Base-by-base conservation (phyloP, 1,140 invertebrate species). In the Anastrepha ludens region DNA sequence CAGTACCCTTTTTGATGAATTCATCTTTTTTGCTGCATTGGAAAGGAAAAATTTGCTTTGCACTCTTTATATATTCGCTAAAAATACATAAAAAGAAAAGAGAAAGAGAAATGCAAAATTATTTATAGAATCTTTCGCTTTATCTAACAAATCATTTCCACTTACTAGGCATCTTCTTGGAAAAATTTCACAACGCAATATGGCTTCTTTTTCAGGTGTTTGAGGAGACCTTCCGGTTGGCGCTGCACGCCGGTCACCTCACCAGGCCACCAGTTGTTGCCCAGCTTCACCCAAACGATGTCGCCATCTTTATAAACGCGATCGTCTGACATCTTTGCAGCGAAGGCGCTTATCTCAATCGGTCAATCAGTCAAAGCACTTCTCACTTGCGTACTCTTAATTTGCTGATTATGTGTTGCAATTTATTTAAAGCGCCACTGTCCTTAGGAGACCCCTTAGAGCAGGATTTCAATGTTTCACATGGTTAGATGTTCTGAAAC, bases 151-250 rank as follows among this genome's bases (percentile, higher is more conserved):
- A 58, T n/a, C 17, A 50, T 65, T 86, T 44, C 64, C 88, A 95
- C 96, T 96, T 95, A 97, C 97, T 95, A 97, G 88, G 95, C 94
- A 89, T 96, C 95, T 93, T 97, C 97, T 92, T 97, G 95, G 92
- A 97, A 97, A 93, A 97, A 97, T 90, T 96, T 96, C 13, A 97
- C 97, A 91, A 96, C 95, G 64, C 96, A 96, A 88, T 97, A 95
- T 2, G 96, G 95, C 59, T 95, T 94, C 90, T 96, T 96, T 88
- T 95, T 95, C 90, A 95, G 93, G 87, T 96, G 95, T 88, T 95
- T 94, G 86, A 96, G 94, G 86, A 96, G 94, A 89, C 95, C 95
- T 86, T 94, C 94, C 1, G 95, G 95, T 70, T 96, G 93, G 91
- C 95, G 95, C 47, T 92, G 85, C 65, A 90, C 89, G 11, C 95